Percentiles rank a stretch among this genome's conserved stretches.
Conservation (phyloP, 2,113 vertebrate species). For the Saguinus imperator region DNA sequence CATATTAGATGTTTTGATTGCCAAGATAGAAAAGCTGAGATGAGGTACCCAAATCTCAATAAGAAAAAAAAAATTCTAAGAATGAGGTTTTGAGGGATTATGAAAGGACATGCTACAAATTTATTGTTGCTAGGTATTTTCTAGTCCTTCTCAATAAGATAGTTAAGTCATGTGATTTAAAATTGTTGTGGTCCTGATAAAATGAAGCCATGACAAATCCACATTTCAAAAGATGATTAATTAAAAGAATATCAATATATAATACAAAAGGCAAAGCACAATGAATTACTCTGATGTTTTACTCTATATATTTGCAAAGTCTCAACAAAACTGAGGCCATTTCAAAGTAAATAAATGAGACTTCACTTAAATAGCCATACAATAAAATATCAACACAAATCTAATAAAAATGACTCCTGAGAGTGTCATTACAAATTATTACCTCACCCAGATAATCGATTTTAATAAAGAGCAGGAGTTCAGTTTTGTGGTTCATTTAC, state of each 20-base stretch:
- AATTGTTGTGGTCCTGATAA: conserved; percentile 6
- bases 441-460: background rate
- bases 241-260: background rate
- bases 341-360: conserved; percentile 6
- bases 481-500: background rate
- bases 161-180: conserved; percentile 25
- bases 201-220: background rate
- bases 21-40: background rate
- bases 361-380: background rate
- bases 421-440: background rate
- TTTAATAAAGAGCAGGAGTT: background rate
- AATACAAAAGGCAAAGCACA: background rate
- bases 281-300: background rate
- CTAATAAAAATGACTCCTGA: background rate
- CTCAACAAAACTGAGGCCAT: background rate
- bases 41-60: background rate
- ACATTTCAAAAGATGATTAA: conserved; percentile 28
- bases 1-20: conserved; percentile 8
- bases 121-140: background rate
- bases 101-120: background rate
- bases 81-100: background rate
- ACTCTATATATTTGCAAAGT: conserved; percentile 14
- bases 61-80: background rate
- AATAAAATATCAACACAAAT: conserved; percentile 28
- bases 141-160: background rate